These are phyloP conservation scores for Alosa sapidissima DNA, from an alignment of 2,797 vertebrate genomes.

Conservation along the genomic window DNA sequence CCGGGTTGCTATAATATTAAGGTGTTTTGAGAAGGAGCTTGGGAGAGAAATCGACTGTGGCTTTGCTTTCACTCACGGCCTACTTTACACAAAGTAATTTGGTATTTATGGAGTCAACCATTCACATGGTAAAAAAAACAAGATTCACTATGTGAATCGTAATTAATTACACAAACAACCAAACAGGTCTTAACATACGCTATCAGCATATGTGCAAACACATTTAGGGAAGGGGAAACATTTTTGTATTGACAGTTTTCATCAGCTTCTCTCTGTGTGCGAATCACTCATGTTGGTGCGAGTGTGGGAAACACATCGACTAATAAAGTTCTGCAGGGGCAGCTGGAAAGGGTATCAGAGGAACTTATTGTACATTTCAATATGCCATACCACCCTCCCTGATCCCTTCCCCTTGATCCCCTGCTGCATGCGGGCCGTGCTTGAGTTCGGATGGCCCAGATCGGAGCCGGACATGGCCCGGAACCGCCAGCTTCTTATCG, in stretches of 20 bases:
- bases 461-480: neutral
- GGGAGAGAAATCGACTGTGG: neutral
- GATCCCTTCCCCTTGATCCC: neutral
- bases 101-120: neutral
- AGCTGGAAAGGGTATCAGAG: neutral
- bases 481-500: neutral
- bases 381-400: neutral
- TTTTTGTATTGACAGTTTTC: neutral
- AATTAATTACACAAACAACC: neutral
- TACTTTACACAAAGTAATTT: neutral
- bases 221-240: neutral
- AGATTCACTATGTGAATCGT: neutral
- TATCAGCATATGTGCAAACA: neutral
- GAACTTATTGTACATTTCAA: neutral
- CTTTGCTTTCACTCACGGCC: slow-evolving; percentile 10
- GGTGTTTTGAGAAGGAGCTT: neutral
- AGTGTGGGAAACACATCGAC: neutral
- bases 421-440: neutral
- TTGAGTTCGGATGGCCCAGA: neutral
- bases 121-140: slow-evolving; percentile 2
- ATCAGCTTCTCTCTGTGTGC: neutral
- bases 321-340: neutral
- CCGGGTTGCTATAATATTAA: slow-evolving; percentile 23
- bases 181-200: neutral
- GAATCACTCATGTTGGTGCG: neutral